Evolutionary conservation across 2,888 invertebrate species (phyloP), one percentile per base, ranked within the genome.

Genomic region (Tenthredo distinguenda): DNA sequence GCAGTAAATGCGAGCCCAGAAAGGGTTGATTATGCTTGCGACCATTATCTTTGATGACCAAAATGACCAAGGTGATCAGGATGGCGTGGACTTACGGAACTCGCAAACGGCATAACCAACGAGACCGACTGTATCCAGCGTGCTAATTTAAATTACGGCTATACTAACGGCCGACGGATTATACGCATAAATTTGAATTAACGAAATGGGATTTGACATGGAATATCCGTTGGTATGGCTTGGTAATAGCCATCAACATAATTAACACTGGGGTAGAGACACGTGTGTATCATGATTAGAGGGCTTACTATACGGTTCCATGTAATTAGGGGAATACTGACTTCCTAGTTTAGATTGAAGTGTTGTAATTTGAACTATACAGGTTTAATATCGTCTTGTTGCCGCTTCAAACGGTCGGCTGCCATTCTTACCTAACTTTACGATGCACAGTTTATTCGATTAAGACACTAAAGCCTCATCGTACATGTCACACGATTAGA

Each of bases 281-380:
- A 90, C 89, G 90, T 89, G 90, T 88, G 90, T 88, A 89, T 90
- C 91, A 90, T 91, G 89, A 91, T 91, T 91, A 91, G 88, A 89
- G 90, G 43, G 58, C 37, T 81, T 62, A 40, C 37, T 81, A 62
- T 81, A 40, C 62, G 62, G 21, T 62, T 58, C 21, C 62, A 37
- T 81, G 81, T 62, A 81, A 37, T 81, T 81, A 55, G 31, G 18
- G 50, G 55, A 79, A 79, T 79, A 81, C 37, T 58, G 62, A 62
- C 81, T 81, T 81, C 37, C 37, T 40, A 81, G 58, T 81, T 62
- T 18, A 40, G 58, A 81, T 21, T 62, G 34, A 58, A 21, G 81
- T 81, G 58, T 81, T 81, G 62, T 40, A 81, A 58, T 81, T 81
- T 37, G 58, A 81, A 62, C 79, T 62, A 58, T 40, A 43, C n/a